phyloP scores from a whole-genome alignment of 2,797 vertebrate species.

The Microcaecilia unicolor region DNA sequence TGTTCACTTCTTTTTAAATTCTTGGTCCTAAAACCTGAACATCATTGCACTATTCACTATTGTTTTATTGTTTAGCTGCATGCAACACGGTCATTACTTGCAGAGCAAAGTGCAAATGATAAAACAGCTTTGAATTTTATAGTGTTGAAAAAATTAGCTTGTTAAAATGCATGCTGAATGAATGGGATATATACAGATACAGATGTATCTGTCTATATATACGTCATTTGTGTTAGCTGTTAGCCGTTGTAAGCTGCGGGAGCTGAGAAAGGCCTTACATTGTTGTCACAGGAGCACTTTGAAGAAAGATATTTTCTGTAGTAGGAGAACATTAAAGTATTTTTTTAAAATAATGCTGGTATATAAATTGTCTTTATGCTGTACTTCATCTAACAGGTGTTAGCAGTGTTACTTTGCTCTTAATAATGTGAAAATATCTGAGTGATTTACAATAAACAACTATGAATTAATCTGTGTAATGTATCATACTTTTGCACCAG shows the following conservation, averaged over 20 bases:
- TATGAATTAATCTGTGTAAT: constrained; percentile 19
- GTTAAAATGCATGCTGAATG: constrained; percentile 32
- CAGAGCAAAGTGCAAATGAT: constrained; percentile 29
- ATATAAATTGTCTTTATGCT: constrained; percentile 32
- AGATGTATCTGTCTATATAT: too few species aligned
- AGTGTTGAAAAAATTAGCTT: too few species aligned
- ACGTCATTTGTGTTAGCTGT: constrained; percentile 26
- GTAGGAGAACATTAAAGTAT: constrained; percentile 10
- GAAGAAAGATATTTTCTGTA: constrained; percentile 27
- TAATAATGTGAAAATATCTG: constrained; percentile 35
- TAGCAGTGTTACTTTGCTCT: constrained; percentile 45
- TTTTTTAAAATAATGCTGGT: constrained; percentile 24
- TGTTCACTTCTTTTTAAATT: constrained; percentile 29
- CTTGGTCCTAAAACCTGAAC: too few species aligned
- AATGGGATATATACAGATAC: constrained; percentile 7
- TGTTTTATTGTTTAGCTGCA: constrained; percentile 40
- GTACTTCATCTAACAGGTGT: constrained; percentile 39
- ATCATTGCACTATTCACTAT: constrained; percentile 16
- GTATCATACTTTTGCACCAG: too few species aligned
- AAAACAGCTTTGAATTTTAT: neutral
- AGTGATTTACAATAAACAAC: constrained; percentile 53
- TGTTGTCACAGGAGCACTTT: constrained; percentile 18
- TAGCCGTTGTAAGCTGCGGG: constrained; percentile 30
- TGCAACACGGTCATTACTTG: constrained; percentile 33
- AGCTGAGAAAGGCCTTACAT: constrained; percentile 16